Conservation (phyloP, 2,888 invertebrate species). For the Folsomia candida region DNA sequence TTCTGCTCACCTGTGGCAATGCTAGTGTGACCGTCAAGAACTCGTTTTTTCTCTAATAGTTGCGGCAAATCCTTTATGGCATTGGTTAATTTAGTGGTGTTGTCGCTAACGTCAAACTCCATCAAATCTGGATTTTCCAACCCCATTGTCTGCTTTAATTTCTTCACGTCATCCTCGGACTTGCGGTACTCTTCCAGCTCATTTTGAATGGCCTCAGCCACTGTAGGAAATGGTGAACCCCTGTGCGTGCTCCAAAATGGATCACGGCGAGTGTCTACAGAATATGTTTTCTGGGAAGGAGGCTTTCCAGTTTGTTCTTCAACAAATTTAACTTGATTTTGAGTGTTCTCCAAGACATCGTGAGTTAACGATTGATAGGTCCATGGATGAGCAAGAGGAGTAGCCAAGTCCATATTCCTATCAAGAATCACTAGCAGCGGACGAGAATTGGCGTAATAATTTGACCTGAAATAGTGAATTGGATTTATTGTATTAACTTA, state of each 20-base stretch:
- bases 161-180: constrained; percentile 95
- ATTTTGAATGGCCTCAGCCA: constrained; percentile 98
- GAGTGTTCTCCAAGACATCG: constrained; percentile 86
- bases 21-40: constrained; percentile 98
- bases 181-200: constrained; percentile 90
- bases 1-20: constrained; percentile 87
- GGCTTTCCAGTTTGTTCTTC: constrained; percentile 61
- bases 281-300: constrained; percentile 75
- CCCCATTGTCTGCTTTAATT: constrained; percentile 85
- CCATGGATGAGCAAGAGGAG: constrained; percentile 98
- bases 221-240: constrained; percentile 87
- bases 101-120: constrained; percentile 86
- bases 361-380: constrained; percentile 98
- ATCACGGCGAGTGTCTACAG: constrained; percentile 77
- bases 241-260: constrained; percentile 92
- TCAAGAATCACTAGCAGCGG: constrained; percentile 90
- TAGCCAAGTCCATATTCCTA: constrained; percentile 93
- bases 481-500: neutral
- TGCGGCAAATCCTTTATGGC: constrained; percentile 96
- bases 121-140: constrained; percentile 80
- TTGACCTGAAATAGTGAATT: constrained; percentile 66
- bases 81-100: constrained; percentile 86
- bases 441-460: constrained; percentile 61
- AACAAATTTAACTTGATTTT: constrained; percentile 78
- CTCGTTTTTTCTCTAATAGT: constrained; percentile 90